Evolutionary conservation across 2,113 vertebrate species (phyloP).

Genomic region (Forbesichthys agassizii): DNA sequence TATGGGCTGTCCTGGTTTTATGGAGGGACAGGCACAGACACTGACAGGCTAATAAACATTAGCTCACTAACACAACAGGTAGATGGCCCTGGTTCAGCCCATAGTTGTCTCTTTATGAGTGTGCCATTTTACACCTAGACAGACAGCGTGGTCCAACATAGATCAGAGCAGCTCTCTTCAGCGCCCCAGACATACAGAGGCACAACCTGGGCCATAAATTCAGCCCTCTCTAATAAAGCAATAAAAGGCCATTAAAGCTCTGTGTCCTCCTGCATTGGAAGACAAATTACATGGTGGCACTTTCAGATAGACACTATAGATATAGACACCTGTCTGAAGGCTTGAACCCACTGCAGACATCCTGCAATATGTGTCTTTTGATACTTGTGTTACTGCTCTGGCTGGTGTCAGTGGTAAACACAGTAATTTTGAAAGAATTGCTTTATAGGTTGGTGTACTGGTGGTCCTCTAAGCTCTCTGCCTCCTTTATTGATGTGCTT

Average conservation of each 20-base stretch:
- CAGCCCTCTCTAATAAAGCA: conserved; percentile 65
- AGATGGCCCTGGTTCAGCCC: conserved; percentile 11
- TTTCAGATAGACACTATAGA: conserved; percentile 42
- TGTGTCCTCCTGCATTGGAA: conserved; percentile 52
- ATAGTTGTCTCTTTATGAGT: conserved; percentile 35
- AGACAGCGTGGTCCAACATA: conserved; percentile 28
- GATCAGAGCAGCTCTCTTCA: conserved; percentile 47
- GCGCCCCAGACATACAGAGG: conserved; percentile 46
- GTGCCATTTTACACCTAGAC: conserved; percentile 46
- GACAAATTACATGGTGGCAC: conserved; percentile 55
- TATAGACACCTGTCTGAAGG: conserved; percentile 38
- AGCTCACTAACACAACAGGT: conserved; percentile 41
- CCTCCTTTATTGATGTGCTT: conserved; percentile 12
- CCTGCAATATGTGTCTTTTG: conserved; percentile 23
- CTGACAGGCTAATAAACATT: conserved; percentile 64
- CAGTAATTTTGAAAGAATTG: conserved; percentile 24
- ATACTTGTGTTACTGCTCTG: conserved; percentile 24
- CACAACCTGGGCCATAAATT: conserved; percentile 58
- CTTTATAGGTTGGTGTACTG: conserved; percentile 18
- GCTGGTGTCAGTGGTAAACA: conserved; percentile 29
- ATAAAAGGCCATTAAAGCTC: conserved; percentile 68
- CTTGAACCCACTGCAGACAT: conserved; percentile 16
- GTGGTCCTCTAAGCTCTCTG: conserved; percentile 20
- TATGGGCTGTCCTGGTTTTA: conserved; percentile 49
- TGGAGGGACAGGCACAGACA: conserved; percentile 28